These are phyloP conservation scores for Jordanella pulchra DNA, from an alignment of 2,797 vertebrate genomes.

Conservation along the genomic window DNA sequence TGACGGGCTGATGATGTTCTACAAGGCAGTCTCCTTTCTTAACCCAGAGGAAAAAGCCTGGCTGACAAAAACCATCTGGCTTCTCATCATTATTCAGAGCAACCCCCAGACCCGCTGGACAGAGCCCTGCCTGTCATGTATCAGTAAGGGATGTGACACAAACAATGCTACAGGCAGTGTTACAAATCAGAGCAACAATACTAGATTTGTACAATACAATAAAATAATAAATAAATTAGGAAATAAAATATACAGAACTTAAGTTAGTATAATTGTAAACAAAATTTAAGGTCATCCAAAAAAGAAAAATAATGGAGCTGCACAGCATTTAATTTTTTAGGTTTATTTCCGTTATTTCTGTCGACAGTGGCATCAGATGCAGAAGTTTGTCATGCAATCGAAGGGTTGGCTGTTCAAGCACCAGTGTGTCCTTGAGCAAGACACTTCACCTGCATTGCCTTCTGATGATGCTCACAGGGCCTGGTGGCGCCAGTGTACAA, in stretches of 20 bases:
- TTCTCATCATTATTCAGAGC: constrained; percentile 68
- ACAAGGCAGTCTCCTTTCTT: constrained; percentile 53
- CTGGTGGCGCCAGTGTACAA: too few species aligned
- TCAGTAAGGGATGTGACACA: constrained; percentile 34
- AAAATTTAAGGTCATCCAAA: background rate
- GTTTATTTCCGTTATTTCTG: too few species aligned
- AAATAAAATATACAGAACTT: background rate
- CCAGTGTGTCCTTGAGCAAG: too few species aligned
- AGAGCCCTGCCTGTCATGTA: constrained; percentile 49
- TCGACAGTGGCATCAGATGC: too few species aligned
- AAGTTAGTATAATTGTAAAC: background rate
- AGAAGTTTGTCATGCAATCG: too few species aligned
- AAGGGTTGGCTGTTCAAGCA: too few species aligned
- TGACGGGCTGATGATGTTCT: constrained; percentile 65
- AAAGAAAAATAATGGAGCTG: background rate
- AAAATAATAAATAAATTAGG: background rate
- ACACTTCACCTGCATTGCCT: too few species aligned
- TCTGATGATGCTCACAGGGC: too few species aligned
- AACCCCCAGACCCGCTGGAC: constrained; percentile 52
- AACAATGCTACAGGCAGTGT: constrained; percentile 14
- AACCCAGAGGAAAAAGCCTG: constrained; percentile 52
- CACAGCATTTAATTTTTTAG: background rate
- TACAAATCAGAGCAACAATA: constrained; percentile 28
- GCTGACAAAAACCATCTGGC: constrained; percentile 72
- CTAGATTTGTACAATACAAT: background rate